phyloP scores from a whole-genome alignment of 2,113 vertebrate species.

The Ceratotherium simum region DNA sequence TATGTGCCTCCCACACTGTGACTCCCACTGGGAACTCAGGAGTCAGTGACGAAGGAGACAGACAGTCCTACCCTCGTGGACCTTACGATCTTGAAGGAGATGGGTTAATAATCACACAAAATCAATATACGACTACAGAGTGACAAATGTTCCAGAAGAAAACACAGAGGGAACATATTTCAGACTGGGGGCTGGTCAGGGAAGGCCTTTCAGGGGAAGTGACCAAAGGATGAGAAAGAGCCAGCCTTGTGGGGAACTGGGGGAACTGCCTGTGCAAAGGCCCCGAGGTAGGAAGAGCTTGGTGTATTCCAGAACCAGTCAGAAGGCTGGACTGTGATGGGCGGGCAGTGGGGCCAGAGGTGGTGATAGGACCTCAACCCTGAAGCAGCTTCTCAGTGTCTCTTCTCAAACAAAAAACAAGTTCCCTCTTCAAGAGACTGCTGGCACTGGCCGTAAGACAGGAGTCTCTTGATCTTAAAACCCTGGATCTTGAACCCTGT shows the following conservation, averaged over 20 bases:
- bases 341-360: not conserved
- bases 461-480: not conserved
- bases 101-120: not conserved
- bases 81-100: not conserved
- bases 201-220: not conserved
- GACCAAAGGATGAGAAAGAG: not conserved
- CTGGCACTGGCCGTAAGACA: not conserved
- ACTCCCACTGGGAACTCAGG: not conserved
- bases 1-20: not conserved
- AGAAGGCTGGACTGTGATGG: not conserved
- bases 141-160: not conserved
- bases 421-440: not conserved
- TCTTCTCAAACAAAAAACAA: not conserved
- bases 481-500: not conserved
- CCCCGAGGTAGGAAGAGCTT: not conserved
- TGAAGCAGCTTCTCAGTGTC: not conserved
- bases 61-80: not conserved
- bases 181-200: not conserved
- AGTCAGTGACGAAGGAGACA: not conserved
- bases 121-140: not conserved
- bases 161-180: not conserved
- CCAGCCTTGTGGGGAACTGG: not conserved
- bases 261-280: not conserved
- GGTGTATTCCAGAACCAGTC: not conserved
- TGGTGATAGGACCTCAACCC: not conserved